phyloP scores from a whole-genome alignment of 2,888 invertebrate genomes.

The Diloba caeruleocephala region DNA sequence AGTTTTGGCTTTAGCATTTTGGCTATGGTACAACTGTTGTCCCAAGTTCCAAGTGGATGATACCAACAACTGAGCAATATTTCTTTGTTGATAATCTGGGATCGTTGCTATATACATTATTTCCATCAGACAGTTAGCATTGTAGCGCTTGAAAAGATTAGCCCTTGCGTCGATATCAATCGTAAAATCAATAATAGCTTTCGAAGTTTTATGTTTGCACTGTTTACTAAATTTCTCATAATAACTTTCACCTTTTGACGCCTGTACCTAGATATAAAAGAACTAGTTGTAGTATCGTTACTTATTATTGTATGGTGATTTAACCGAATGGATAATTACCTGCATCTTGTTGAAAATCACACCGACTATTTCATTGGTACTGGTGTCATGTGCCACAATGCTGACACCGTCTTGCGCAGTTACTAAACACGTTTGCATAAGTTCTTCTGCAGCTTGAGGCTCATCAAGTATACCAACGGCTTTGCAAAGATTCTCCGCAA shows the following conservation, averaged over 20 bases:
- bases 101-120: slow-evolving; percentile 6
- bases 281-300: no score
- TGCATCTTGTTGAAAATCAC: slow-evolving; percentile 19
- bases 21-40: slow-evolving; percentile 1
- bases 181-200: slow-evolving; percentile 6
- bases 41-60: not conserved
- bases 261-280: not conserved
- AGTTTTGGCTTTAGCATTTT: slow-evolving; percentile 15
- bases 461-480: slow-evolving; percentile 15
- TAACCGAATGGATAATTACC: no score
- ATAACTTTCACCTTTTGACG: slow-evolving; percentile 6
- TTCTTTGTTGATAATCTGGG: slow-evolving; percentile 1
- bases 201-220: slow-evolving; percentile 7
- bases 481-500: slow-evolving; percentile 10
- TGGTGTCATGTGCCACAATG: slow-evolving; percentile 13
- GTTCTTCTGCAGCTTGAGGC: slow-evolving; percentile 21
- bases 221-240: slow-evolving; percentile 6
- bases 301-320: no score
- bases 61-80: slow-evolving; percentile 2
- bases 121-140: slow-evolving; percentile 12
- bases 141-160: slow-evolving; percentile 4
- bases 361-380: slow-evolving; percentile 14
- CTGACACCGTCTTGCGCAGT: slow-evolving; percentile 19
- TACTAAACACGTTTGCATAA: slow-evolving; percentile 5
- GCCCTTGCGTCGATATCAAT: slow-evolving; percentile 11